Base-by-base conservation (phyloP, 2,888 invertebrate species). In the Eucera pruinosa region DNA sequence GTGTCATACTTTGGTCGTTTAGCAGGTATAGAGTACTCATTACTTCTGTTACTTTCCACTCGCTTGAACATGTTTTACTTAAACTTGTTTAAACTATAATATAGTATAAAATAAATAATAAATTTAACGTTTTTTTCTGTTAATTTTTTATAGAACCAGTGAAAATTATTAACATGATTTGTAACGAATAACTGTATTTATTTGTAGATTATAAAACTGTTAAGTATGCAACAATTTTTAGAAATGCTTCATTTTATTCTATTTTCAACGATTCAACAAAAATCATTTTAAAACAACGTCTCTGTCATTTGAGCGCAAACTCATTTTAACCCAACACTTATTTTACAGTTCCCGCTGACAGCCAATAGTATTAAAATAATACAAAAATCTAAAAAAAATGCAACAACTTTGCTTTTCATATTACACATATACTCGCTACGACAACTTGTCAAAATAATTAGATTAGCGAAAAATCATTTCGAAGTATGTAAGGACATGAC, bases 11-110 rank as follows among this genome's bases (percentile, higher is more conserved):
- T 87, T 5, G 85, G 73, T 30, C 81, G 80, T 33, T 89, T 89
- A 0, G 87, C 80, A 41, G 88, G 84, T 6, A 79, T 27, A 5
- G 69, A 41, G 47, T 64, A 73, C 15, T 81, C 68, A 33, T 25
- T 75, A 45, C 81, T 76, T 47, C 61, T 70, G 9, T 57, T 62
- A 25, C 75, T 82, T 25, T 86, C 85, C 43, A 71, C 66, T 39
- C 88, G 86, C 72, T 89, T 89, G 27, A 84, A 82, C 88, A 89
- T 89, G n/a, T n/a, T n/a, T n/a, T n/a, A n/a, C n/a, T 5, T 75
- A 64, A 25, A 36, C 15, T 33, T 1, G 25, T 30, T 36, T 11
- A 3, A 9, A n/a, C 52, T 60, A 11, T 7, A 41, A 4, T 15
- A 41, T 27, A 27, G 13, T 2, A 11, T 7, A 13, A 50, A 5